Evolutionary conservation across 2,113 vertebrate genomes (phyloP).

Genomic region (Labeo catla): DNA sequence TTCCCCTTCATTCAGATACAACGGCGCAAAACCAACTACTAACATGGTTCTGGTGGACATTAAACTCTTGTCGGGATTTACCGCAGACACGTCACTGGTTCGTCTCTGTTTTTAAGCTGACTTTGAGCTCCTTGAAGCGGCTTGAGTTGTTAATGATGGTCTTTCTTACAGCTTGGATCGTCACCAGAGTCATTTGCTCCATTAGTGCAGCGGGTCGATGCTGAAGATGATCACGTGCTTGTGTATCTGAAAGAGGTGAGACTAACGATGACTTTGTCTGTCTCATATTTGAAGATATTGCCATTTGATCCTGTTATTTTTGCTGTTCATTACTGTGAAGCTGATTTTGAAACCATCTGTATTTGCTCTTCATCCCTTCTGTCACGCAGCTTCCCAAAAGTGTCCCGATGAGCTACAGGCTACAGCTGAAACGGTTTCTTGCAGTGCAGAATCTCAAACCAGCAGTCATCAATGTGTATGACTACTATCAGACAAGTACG

Average conservation of each 20-base stretch:
- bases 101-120: too few species aligned
- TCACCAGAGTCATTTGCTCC: neutral
- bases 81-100: neutral
- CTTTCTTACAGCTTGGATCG: neutral
- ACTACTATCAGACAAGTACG: constrained; percentile 2
- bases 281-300: too few species aligned
- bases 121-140: too few species aligned
- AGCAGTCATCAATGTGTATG: neutral
- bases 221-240: constrained; percentile 60
- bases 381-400: neutral
- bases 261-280: neutral
- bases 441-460: neutral
- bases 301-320: too few species aligned
- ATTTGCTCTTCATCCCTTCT: neutral
- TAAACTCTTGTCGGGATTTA: neutral
- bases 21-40: neutral
- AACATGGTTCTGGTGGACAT: neutral
- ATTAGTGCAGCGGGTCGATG: constrained; percentile 38
- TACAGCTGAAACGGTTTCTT: neutral
- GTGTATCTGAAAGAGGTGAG: constrained; percentile 68
- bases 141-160: neutral
- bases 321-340: too few species aligned
- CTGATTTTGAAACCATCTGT: too few species aligned
- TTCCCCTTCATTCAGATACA: neutral
- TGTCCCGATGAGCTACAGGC: neutral